These are phyloP conservation scores for Nibea albiflora DNA, from an alignment of 2,113 vertebrate species.

Conservation along the genomic window DNA sequence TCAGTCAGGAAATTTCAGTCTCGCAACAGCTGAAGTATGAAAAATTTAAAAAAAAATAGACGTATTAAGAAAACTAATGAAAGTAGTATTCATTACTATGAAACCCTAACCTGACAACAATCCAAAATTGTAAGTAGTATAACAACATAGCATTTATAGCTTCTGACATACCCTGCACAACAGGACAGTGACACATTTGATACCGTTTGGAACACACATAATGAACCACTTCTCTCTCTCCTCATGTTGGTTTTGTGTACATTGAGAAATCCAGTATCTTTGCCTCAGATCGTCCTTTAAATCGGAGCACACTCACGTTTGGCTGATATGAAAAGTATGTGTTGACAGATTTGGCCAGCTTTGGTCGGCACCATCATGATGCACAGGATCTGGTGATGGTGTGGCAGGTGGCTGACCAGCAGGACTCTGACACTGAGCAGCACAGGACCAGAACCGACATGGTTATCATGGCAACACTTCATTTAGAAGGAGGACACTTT, in stretches of 20 bases:
- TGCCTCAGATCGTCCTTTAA: neutral
- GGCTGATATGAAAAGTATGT: neutral
- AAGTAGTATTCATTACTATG: no score
- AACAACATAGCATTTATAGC: neutral
- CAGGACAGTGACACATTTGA: neutral
- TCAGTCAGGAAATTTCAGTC: no score
- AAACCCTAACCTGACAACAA: no score
- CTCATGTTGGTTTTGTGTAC: neutral
- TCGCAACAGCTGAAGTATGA: no score
- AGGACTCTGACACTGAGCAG: constrained; percentile 14
- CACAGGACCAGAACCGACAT: constrained; percentile 4
- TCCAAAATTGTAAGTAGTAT: no score
- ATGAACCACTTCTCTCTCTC: neutral
- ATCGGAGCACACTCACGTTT: neutral
- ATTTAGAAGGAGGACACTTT: constrained; percentile 7
- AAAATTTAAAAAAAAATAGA: no score
- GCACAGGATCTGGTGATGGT: constrained; percentile 25
- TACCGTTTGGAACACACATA: neutral
- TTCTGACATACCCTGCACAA: neutral
- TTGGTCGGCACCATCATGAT: constrained; percentile 3
- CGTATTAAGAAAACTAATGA: no score
- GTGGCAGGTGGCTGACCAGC: constrained; percentile 40
- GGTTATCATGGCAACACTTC: constrained; percentile 18
- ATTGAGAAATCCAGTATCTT: neutral
- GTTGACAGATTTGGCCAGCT: neutral